Conservation (phyloP, 2,888 invertebrate genomes). For the Hyalella azteca region DNA sequence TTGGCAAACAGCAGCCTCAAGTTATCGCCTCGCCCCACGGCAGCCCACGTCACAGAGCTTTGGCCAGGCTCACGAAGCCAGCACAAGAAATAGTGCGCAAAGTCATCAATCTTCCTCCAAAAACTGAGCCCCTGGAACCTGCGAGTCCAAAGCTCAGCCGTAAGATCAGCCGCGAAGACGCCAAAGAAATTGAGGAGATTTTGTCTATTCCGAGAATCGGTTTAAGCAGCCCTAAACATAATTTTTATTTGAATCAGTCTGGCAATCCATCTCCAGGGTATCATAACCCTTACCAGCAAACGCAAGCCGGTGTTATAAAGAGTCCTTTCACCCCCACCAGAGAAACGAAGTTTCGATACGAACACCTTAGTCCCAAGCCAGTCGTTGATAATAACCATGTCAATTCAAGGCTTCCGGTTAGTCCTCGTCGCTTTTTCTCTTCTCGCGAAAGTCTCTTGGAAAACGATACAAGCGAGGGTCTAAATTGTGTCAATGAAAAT, state of each 20-base stretch:
- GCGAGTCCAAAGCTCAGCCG: constrained; percentile 10
- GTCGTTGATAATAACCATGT: constrained; percentile 5
- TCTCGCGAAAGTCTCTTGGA: constrained; percentile 1
- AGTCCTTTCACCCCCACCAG: neutral
- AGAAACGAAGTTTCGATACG: constrained; percentile 4
- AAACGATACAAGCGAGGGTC: neutral
- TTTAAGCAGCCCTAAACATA: neutral
- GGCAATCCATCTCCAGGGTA: constrained; percentile 16
- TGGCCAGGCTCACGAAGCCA: neutral
- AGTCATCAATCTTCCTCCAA: constrained; percentile 25
- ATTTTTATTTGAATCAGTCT: constrained; percentile 20
- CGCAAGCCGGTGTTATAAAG: constrained; percentile 7
- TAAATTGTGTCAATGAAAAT: constrained; percentile 16
- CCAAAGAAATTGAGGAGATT: constrained; percentile 26
- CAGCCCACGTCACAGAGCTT: constrained; percentile 28
- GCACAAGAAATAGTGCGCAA: constrained; percentile 27
- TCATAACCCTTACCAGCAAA: constrained; percentile 25
- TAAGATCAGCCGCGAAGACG: constrained; percentile 16
- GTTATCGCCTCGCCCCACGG: constrained; percentile 11
- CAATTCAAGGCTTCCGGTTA: neutral
- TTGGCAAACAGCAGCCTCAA: constrained; percentile 3
- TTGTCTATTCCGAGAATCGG: constrained; percentile 13
- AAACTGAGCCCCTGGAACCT: neutral
- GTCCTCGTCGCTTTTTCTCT: constrained; percentile 5
- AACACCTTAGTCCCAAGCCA: constrained; percentile 17